These are phyloP conservation scores for Drosophila melanica DNA, from an alignment of 1,140 invertebrate genomes.

Conservation along the genomic window DNA sequence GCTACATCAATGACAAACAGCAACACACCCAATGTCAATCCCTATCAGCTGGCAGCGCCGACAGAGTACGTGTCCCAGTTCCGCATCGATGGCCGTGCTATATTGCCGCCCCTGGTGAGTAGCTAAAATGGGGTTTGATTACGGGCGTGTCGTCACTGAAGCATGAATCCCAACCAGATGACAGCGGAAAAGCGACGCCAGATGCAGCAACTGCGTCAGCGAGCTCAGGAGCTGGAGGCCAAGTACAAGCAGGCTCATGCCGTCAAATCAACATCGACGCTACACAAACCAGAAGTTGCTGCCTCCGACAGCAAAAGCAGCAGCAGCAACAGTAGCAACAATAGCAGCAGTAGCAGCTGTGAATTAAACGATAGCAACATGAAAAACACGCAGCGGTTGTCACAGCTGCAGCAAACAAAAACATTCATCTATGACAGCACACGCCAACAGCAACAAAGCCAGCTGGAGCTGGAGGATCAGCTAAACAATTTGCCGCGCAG, in stretches of 20 bases:
- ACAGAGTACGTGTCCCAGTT: constrained; percentile 85
- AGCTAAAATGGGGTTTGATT: background rate
- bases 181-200: constrained; percentile 66
- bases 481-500: background rate
- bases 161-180: constrained; percentile 56
- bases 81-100: constrained; percentile 86
- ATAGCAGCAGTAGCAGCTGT: constrained; percentile 7
- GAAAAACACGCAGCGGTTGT: constrained; percentile 14
- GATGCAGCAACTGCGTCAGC: constrained; percentile 71
- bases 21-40: constrained; percentile 21
- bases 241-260: constrained; percentile 25
- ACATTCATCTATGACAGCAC: constrained; percentile 68
- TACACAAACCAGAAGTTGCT: background rate
- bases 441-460: background rate
- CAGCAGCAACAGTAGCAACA: constrained; percentile 2
- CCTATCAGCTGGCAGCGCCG: constrained; percentile 10
- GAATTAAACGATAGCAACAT: constrained; percentile 18
- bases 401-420: constrained; percentile 51
- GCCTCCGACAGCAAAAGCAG: background rate
- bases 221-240: constrained; percentile 69
- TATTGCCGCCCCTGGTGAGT: constrained; percentile 87
- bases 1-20: background rate
- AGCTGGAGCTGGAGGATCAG: background rate
- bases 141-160: constrained; percentile 36
- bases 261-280: background rate